Evolutionary conservation across 2,888 invertebrate species (phyloP), one percentile per base, ranked within the genome.

Genomic region (Erpobdella octoculata): DNA sequence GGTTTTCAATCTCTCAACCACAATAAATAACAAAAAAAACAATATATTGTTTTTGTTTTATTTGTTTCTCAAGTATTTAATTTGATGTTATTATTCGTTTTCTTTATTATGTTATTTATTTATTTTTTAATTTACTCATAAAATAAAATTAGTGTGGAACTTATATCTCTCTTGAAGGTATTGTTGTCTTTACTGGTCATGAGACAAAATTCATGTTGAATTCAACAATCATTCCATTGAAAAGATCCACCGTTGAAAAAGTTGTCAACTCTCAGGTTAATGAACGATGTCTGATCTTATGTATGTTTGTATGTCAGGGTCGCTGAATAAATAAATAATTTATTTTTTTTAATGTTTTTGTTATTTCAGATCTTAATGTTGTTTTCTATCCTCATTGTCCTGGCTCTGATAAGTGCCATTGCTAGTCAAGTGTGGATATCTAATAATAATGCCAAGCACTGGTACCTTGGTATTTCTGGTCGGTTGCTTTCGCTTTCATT

Each of bases 201-300:
- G 97, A 99, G 84, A 93, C 96, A 72, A 98, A 99, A 84, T 88
- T 99, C 78, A 93, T 98, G 93, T 90, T 86, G 84, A 98, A 98
- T 85, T 91, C 92, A 70, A 91, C 90, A 46, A 89, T 90, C 59
- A 85, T 87, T 5, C 92, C 92, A 0, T 84, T 95, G 75, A 95
- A 95, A 85, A 88, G 96, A 75, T 97, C 95, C 71, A 91, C 92
- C 62, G 91, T 97, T 75, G 96, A 97, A 86, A 80, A 79, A 75
- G 78, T 81, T 36, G 82, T 82, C 48, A 83, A 83, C 74, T 77
- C 78, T 71, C 82, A 82, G 80, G 82, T 82, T 48, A 53, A 36
- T 48, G 18, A 28, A 61, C 4, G 25, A 21, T 61, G 28, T 28
- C 4, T 3, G 28, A 61, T 59, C 2, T 2, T 59, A 28, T 59